Base-by-base conservation (phyloP, 2,113 vertebrate genomes). In the Etia nguti region DNA sequence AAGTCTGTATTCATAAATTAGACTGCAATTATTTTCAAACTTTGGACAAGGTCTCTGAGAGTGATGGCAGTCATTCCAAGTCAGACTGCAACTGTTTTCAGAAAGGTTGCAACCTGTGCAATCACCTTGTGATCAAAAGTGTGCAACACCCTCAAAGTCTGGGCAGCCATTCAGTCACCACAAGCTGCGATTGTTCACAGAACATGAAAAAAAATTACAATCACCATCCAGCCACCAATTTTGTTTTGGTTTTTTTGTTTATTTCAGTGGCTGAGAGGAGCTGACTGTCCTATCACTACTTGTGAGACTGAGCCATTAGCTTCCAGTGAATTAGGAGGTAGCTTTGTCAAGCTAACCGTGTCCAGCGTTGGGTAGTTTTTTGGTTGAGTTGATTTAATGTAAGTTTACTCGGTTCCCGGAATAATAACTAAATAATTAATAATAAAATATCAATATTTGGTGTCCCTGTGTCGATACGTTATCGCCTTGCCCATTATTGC, bases 131-230 rank as follows among this genome's bases (percentile, higher is more conserved):
- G 59, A 2, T 62, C 59, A 11, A 62, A 62, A 62, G 59, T 60
- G 0, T 34, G 29, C 29, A 62, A 60, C 29, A 34, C 16, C 16
- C 5, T 6, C 9, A 62, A 62, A 34, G 29, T 34, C 29, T 62
- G 0, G 31, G 59, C 31, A 62, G 31, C 59, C 31, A 7, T 62
- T 36, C 18, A 36, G 59, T 62, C 18, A 62, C 10, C 6, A 36
- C 0, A 2, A 62, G 31, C 4, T 65, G 10, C 18, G 4, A 65
- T 65, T 65, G 6, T n/a, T 65, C 0, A 4, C 31, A 65, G 6
- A 36, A 62, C 31, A 20, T 36, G 1, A 62, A 62, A 36, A 36
- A 1, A 11, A 62, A 62, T 34, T 34, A 20, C 16, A 34, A 7
- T 62, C 31, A 62, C 31, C 1, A 1, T 11, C 16, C 59, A 36